Conservation (phyloP, 2,797 vertebrate genomes). For the Macroramphosus scolopax region DNA sequence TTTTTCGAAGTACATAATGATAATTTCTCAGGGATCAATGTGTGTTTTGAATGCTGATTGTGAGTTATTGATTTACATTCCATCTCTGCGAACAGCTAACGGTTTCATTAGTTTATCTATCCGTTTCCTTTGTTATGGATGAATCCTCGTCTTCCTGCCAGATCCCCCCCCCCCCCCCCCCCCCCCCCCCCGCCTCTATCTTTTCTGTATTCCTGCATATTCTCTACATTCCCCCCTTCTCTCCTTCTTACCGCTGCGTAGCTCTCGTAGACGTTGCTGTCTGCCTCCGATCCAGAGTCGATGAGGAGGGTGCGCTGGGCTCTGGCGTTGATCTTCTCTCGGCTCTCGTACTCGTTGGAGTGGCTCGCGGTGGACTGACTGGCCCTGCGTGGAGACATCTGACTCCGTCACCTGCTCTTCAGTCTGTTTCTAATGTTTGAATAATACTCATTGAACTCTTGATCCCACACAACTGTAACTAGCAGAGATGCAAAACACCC, state of each 20-base stretch:
- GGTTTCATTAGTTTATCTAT: conserved; percentile 67
- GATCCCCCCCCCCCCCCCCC: conserved; percentile 35
- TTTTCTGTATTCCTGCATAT: conserved; percentile 34
- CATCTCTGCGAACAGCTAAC: conserved; percentile 57
- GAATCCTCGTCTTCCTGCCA: conserved; percentile 60
- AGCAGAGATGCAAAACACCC: conserved; percentile 2
- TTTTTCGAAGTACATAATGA: conserved; percentile 68
- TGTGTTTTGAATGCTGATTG: conserved; percentile 74
- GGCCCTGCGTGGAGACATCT: conserved; percentile 46
- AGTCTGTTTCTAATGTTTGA: too few relatives aligned
- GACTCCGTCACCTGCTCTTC: conserved; percentile 16
- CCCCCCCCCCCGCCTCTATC: conserved; percentile 35
- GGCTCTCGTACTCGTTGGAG: conserved; percentile 73
- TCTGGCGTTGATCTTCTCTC: conserved; percentile 75
- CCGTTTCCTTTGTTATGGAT: conserved; percentile 57
- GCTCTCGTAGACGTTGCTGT: conserved; percentile 69
- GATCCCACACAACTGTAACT: too few relatives aligned
- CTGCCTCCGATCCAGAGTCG: conserved; percentile 77
- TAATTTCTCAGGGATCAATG: conserved; percentile 60
- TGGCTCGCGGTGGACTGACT: conserved; percentile 63
- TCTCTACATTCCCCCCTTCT: conserved; percentile 21
- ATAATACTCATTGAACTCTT: too few relatives aligned
- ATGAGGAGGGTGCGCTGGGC: conserved; percentile 77
- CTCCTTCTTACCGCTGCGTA: conserved; percentile 49
- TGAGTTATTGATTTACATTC: conserved; percentile 66